Percentiles rank a stretch among this genome's conserved stretches.
These are phyloP conservation scores for Drosophila rubida DNA, from an alignment of 2,888 invertebrate genomes.

Conservation along the genomic window DNA sequence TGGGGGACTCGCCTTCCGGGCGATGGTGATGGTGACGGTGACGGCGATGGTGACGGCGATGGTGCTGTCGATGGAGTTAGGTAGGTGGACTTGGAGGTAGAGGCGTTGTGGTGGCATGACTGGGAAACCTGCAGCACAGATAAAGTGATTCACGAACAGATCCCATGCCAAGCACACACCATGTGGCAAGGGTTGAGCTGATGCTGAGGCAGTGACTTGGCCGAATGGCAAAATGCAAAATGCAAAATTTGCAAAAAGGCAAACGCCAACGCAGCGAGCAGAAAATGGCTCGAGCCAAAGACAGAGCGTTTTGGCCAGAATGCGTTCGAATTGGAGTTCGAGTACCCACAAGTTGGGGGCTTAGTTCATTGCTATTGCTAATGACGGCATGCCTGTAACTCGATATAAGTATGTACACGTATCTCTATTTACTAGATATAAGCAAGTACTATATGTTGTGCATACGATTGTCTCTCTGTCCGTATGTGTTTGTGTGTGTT, in stretches of 20 bases:
- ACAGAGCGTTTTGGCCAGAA: slow-evolving; percentile 57
- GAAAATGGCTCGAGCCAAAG: slow-evolving; percentile 48
- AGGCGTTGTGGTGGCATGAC: slow-evolving; percentile 50
- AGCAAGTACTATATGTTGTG: slow-evolving; percentile 21
- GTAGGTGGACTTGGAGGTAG: slow-evolving; percentile 2
- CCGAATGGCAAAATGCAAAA: slow-evolving; percentile 34
- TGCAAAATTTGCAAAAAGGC: too few species aligned
- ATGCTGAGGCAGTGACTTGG: slow-evolving; percentile 20
- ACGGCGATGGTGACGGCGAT: slow-evolving; percentile 18
- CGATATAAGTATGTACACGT: slow-evolving; percentile 29
- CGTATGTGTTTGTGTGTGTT: slow-evolving; percentile 4
- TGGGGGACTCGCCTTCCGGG: slow-evolving; percentile 69
- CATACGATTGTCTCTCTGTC: not conserved
- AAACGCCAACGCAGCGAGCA: slow-evolving; percentile 51
- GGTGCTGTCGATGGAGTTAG: slow-evolving; percentile 33
- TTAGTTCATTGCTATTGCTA: slow-evolving; percentile 82
- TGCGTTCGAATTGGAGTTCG: slow-evolving; percentile 29
- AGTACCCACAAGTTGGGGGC: slow-evolving; percentile 62
- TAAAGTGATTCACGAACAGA: slow-evolving; percentile 75
- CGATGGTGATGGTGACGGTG: slow-evolving; percentile 17
- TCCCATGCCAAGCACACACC: slow-evolving; percentile 32
- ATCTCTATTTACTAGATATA: slow-evolving; percentile 20
- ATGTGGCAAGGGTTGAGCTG: slow-evolving; percentile 49
- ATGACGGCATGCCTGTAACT: slow-evolving; percentile 74
- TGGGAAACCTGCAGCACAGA: slow-evolving; percentile 55